A percentile compares a stretch with the other conserved stretches of the same genome.
These are phyloP conservation scores for Poecilus cupreus DNA, from an alignment of 2,888 invertebrate genomes.

Conservation along the genomic window DNA sequence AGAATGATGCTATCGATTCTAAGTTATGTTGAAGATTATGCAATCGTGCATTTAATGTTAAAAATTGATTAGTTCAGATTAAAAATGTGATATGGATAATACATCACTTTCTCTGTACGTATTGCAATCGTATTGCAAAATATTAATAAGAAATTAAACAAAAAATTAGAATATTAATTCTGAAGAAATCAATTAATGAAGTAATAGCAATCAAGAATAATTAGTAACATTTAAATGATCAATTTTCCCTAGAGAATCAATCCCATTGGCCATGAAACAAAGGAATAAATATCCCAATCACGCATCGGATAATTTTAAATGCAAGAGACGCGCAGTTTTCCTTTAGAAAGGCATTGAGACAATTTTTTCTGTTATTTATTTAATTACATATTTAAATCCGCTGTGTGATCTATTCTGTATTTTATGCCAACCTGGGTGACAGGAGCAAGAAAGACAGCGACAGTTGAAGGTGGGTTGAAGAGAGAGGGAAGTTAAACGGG, in stretches of 20 bases:
- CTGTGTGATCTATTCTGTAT: not conserved
- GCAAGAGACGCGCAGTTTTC: not conserved
- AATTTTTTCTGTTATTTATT: conserved; percentile 11
- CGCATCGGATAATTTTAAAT: not conserved
- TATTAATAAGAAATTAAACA: too few relatives aligned
- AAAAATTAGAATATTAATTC: too few relatives aligned
- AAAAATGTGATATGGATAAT: too few relatives aligned
- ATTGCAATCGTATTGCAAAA: too few relatives aligned
- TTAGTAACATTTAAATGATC: not conserved
- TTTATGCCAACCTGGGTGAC: too few relatives aligned
- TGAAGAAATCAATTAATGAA: not conserved
- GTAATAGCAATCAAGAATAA: not conserved
- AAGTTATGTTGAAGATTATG: too few relatives aligned
- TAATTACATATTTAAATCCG: not conserved
- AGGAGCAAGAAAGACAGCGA: too few relatives aligned
- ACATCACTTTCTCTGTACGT: too few relatives aligned
- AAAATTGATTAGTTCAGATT: too few relatives aligned
- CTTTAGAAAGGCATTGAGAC: conserved; percentile 36
- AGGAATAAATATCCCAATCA: not conserved
- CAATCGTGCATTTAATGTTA: too few relatives aligned
- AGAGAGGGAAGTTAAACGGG: not conserved
- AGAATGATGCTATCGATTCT: too few relatives aligned
- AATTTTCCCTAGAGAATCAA: not conserved
- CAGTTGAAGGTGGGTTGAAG: not conserved
- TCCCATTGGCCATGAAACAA: not conserved